Conservation (phyloP, 2,888 invertebrate genomes). For the Hemistola chrysoprasaria region DNA sequence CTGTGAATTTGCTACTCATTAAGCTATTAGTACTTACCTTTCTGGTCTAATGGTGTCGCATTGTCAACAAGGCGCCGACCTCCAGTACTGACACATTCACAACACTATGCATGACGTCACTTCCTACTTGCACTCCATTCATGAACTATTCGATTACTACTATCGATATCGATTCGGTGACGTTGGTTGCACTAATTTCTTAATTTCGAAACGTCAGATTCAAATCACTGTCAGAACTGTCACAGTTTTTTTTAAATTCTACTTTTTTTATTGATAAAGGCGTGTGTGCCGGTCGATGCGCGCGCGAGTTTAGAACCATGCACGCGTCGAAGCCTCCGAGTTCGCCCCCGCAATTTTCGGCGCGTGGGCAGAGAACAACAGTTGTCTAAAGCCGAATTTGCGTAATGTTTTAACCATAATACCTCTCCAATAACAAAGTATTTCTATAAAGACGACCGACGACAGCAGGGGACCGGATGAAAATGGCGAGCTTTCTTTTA, state of each 20-base stretch:
- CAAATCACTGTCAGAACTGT: constrained; percentile 37
- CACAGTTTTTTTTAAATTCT: constrained; percentile 37
- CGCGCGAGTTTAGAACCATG: constrained; percentile 66
- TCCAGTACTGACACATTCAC: constrained; percentile 59
- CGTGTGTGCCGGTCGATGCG: constrained; percentile 70
- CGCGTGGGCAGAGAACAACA: constrained; percentile 64
- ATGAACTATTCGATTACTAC: no score
- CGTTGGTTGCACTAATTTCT: constrained; percentile 50
- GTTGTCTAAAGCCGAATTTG: constrained; percentile 72
- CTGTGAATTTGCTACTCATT: constrained; percentile 50
- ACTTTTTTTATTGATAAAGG: constrained; percentile 50
- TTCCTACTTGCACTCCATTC: constrained; percentile 74
- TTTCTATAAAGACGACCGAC: constrained; percentile 52
- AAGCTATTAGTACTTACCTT: constrained; percentile 66
- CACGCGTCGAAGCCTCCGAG: constrained; percentile 72
- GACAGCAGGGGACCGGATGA: constrained; percentile 70
- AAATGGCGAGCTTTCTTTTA: constrained; percentile 79
- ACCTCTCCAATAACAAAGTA: constrained; percentile 9
- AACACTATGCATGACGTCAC: constrained; percentile 80
- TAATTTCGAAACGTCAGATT: constrained; percentile 34
- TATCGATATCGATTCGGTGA: constrained; percentile 48
- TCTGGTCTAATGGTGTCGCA: constrained; percentile 74
- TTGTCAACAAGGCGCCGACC: constrained; percentile 72
- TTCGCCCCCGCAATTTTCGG: constrained; percentile 75
- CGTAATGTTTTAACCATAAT: constrained; percentile 62